These are phyloP conservation scores for Centropus unirufus DNA, from an alignment of 2,113 vertebrate species.

Conservation along the genomic window DNA sequence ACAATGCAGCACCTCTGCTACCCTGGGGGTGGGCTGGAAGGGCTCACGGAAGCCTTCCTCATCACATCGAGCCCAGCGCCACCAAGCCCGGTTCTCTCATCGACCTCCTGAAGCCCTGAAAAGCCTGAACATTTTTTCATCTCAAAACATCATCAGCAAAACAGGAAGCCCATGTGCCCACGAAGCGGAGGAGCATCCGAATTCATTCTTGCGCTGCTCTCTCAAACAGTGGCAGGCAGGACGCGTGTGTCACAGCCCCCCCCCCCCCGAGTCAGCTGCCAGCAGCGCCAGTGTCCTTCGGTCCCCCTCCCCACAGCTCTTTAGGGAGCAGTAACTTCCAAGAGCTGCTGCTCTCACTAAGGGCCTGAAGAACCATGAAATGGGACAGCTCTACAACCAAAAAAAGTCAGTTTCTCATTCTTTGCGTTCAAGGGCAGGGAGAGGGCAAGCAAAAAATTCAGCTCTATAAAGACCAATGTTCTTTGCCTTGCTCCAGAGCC, in stretches of 20 bases:
- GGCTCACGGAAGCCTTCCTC: not conserved
- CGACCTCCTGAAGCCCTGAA: not conserved
- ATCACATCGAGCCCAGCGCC: fast-evolving
- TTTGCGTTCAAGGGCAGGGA: not conserved
- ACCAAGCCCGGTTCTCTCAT: fast-evolving
- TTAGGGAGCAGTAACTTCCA: not conserved
- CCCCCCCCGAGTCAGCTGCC: not conserved
- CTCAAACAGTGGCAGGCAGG: not conserved
- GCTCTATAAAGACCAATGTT: not conserved
- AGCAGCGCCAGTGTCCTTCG: not conserved
- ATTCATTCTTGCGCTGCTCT: not conserved
- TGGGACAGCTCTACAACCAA: not conserved
- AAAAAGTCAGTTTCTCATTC: not conserved
- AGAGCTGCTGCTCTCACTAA: not conserved
- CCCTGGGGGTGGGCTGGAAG: fast-evolving
- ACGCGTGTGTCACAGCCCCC: not conserved
- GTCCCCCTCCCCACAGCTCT: not conserved
- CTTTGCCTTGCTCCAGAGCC: not conserved
- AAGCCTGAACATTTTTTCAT: not conserved
- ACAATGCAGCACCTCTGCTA: not conserved
- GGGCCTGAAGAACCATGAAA: not conserved
- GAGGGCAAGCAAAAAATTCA: fast-evolving
- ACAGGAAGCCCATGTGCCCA: too few species aligned
- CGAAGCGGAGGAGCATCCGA: not conserved
- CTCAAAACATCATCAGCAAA: not conserved